Conservation (phyloP, 2,113 vertebrate genomes). For the Sylvia atricapilla region DNA sequence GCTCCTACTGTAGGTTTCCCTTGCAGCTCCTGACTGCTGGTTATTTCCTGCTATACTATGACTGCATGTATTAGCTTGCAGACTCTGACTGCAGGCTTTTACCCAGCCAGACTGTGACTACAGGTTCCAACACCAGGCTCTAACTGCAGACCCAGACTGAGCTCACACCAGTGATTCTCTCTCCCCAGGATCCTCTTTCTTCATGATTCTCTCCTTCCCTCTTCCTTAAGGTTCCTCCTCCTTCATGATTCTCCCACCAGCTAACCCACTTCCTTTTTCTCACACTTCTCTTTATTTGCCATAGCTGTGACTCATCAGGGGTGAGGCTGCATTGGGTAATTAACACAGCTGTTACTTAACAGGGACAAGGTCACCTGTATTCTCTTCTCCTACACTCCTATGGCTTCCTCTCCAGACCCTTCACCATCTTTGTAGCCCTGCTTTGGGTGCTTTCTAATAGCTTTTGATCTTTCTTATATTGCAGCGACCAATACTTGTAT, state of each 20-base stretch:
- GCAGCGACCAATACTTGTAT: rapidly evolving
- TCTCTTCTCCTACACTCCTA: too few relatives aligned
- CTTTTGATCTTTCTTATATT: background rate
- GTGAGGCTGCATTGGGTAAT: background rate
- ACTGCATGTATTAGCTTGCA: background rate
- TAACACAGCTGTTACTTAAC: too few relatives aligned
- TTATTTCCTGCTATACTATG: too few relatives aligned
- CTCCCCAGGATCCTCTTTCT: background rate
- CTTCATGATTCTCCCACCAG: too few relatives aligned
- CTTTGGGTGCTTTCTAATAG: background rate
- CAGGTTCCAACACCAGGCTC: background rate
- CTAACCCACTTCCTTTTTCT: too few relatives aligned
- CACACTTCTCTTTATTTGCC: too few relatives aligned
- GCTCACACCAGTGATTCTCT: background rate
- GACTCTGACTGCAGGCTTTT: background rate
- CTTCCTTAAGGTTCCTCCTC: background rate
- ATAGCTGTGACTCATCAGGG: background rate
- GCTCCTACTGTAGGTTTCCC: background rate
- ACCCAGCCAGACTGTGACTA: background rate
- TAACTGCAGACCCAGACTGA: background rate
- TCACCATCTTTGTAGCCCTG: background rate
- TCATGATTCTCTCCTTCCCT: background rate
- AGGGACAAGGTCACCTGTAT: too few relatives aligned
- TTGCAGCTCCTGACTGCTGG: background rate
- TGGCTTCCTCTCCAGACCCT: background rate